Evolutionary conservation across 2,888 invertebrate species (phyloP), one percentile per base, ranked within the genome.

Genomic region (Tiphia femorata): DNA sequence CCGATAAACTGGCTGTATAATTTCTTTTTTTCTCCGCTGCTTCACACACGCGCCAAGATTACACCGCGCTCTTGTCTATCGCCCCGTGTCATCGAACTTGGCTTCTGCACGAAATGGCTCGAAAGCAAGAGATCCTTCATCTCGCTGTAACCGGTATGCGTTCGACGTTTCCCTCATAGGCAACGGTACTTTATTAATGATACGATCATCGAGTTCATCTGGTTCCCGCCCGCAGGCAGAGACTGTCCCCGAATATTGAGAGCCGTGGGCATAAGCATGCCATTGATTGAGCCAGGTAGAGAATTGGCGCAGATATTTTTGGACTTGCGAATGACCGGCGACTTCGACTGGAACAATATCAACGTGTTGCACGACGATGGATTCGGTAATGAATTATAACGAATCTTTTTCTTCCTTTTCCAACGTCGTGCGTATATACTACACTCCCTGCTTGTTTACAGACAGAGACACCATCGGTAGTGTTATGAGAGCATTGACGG

Each of bases 241-340:
- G 92, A 94, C 74, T 95, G 95, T 78, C 91, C 93, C 0, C 86
- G 95, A 30, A 80, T 95, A 42, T 92, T 93, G 0, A 71, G 84
- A 0, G 83, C 86, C 23, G 85, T 88, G 14, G 93, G 92, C 0
- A 85, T 94, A 25, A 92, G 92, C 43, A 88, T 89, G 49, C 93
- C 94, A 0, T 84, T 91, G 49, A 84, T 91, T n/a, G 85, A 86
- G 1, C 84, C 86, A 30, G 92, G 92, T 0, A 87, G 91, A 58
- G 94, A 94, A 81, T 79, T 94, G 57, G 89, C 94, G 0, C 95
- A 95, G 82, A 80, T 95, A 14, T 81, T 94, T 5, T 84, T 94
- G 1, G 95, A 95, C 80, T 84, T 94, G 53, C 87, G 92, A 70
- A 88, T 89, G 3, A 86, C 86, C 30, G 85, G 86, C 41, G 86